Evolutionary conservation across 2,797 vertebrate species (phyloP), one percentile per base, ranked within the genome.

Genomic region (Hoplostethus atlanticus): DNA sequence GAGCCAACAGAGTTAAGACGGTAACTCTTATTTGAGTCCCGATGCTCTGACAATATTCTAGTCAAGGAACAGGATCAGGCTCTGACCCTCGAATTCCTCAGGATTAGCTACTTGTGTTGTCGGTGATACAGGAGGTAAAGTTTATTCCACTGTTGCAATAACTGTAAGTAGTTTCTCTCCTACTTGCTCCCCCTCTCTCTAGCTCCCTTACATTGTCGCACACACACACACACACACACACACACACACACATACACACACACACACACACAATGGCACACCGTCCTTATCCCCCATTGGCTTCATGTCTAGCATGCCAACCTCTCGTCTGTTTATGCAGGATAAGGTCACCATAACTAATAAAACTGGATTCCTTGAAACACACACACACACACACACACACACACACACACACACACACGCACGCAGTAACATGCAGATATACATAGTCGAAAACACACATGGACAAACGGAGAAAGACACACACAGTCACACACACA

Each of bases 281-380:
- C n/a, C 13, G 16, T 44, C 21, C 51, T 57, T 52, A 46, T 73
- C 59, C 54, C 38, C 68, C 9, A 54, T 64, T 58, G 69, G 63
- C 75, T 80, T 58, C 38, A 51, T 65, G 68, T 70, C 66, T 53
- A 58, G 31, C 64, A 66, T 68, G 69, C 66, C 73, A 77, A 56
- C 78, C 58, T 68, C 54, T 73, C 65, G 67, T 81, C 75, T 73
- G 71, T 78, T 77, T 68, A 62, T 58, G 46, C 61, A 44, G 81
- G 71, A 77, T 80, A 75, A 84, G 61, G 72, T 61, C 47, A 69
- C 70, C 61, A 69, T 52, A 81, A 69, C 70, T 71, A 76, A 83
- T 68, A 75, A 53, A 63, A 44, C 57, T 54, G 40, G 31, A 76
- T 54, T 44, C 52, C 0, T 17, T 68, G 52, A 71, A 44, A 68